These are phyloP conservation scores for Poecile atricapillus DNA, from an alignment of 2,113 vertebrate species.

Conservation along the genomic window DNA sequence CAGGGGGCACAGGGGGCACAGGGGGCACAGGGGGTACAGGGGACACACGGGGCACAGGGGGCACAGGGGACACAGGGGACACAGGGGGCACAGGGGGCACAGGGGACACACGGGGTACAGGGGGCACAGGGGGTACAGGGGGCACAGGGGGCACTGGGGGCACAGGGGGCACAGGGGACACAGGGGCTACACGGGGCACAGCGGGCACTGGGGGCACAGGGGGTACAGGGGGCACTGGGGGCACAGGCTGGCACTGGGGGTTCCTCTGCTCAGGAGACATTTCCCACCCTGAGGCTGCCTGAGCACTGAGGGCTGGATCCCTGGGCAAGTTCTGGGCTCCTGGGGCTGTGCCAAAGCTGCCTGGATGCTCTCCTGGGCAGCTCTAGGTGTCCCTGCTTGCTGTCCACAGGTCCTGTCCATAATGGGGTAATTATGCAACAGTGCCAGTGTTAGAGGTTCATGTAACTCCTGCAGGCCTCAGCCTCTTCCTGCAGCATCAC, in stretches of 20 bases:
- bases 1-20: no score
- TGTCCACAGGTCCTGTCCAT: neutral
- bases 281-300: neutral
- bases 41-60: fast-evolving
- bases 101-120: no score
- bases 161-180: no score
- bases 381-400: neutral
- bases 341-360: neutral
- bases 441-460: neutral
- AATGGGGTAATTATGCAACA: neutral
- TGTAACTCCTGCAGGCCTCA: neutral
- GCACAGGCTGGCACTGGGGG: neutral
- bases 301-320: neutral
- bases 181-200: no score
- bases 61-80: no score
- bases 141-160: no score
- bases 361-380: neutral
- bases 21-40: no score
- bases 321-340: neutral
- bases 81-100: no score
- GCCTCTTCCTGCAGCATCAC: neutral
- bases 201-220: no score
- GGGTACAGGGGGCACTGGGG: neutral
- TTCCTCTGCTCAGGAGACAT: neutral
- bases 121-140: no score